A percentile compares a stretch with the other conserved stretches of the same genome.
Conservation (phyloP, 1,140 invertebrate genomes). For the Drosophila bipectinata region DNA sequence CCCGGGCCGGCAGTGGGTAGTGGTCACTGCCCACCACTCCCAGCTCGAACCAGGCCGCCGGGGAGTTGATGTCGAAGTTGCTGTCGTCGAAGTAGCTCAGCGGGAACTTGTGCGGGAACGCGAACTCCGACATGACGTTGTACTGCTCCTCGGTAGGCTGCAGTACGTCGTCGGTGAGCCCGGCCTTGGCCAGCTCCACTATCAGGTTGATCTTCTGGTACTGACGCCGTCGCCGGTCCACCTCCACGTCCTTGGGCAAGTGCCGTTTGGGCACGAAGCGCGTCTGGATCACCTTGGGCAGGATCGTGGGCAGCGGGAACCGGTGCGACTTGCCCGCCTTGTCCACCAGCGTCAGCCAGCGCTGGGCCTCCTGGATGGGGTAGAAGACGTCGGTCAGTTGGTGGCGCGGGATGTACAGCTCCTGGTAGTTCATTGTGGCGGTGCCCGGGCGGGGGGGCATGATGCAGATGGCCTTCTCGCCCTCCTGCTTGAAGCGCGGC, state of each 20-base stretch:
- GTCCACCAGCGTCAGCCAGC: conserved; percentile 67
- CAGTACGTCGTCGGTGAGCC: conserved; percentile 53
- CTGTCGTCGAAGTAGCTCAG: conserved; percentile 77
- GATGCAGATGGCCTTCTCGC: conserved; percentile 47
- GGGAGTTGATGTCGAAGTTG: conserved; percentile 67
- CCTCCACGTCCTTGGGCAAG: conserved; percentile 76
- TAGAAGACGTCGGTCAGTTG: conserved; percentile 58
- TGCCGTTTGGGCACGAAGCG: conserved; percentile 64
- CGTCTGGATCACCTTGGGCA: conserved; percentile 76
- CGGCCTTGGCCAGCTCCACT: conserved; percentile 58
- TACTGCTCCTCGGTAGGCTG: conserved; percentile 76
- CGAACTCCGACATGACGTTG: conserved; percentile 65
- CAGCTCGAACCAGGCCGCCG: conserved; percentile 71
- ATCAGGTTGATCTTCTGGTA: conserved; percentile 65
- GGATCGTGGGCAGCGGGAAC: conserved; percentile 72
- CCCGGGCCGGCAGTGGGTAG: conserved; percentile 70
- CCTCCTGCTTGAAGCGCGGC: conserved; percentile 8
- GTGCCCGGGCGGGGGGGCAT: conserved; percentile 70
- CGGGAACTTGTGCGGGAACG: conserved; percentile 74
- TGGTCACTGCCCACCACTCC: conserved; percentile 56
- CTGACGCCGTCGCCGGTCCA: conserved; percentile 67
- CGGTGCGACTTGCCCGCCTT: conserved; percentile 62
- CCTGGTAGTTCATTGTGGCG: conserved; percentile 55
- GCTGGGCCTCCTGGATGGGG: conserved; percentile 73
- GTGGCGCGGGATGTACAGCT: conserved; percentile 56